phyloP scores from a whole-genome alignment of 1,140 invertebrate species.

The Papilio dardanus region DNA sequence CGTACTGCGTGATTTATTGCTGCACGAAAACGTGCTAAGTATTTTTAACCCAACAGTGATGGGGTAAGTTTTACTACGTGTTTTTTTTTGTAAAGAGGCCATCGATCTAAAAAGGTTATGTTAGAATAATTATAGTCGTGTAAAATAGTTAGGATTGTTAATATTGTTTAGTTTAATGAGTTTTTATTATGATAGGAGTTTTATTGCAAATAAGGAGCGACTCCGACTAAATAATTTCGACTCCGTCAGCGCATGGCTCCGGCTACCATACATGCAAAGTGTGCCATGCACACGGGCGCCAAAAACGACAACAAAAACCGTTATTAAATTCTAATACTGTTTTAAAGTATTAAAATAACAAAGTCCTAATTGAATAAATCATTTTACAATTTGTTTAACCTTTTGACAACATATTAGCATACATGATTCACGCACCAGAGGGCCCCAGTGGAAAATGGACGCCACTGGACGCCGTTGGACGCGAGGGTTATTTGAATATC shows the following conservation, averaged over 20 bases:
- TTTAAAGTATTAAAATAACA: background rate
- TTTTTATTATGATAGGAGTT: too few relatives aligned
- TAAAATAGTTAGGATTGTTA: background rate
- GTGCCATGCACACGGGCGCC: too few relatives aligned
- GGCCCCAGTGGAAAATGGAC: background rate
- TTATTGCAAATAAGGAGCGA: too few relatives aligned
- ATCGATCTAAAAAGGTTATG: conserved; percentile 1
- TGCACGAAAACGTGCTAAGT: conserved; percentile 31
- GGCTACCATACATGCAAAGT: too few relatives aligned
- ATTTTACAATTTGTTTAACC: conserved; percentile 12
- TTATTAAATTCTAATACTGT: background rate
- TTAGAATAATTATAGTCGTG: conserved; percentile 4
- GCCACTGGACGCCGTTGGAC: background rate
- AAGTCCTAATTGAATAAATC: background rate
- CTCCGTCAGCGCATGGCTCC: too few relatives aligned
- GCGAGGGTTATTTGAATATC: conserved; percentile 1
- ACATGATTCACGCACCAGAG: background rate
- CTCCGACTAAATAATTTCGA: too few relatives aligned
- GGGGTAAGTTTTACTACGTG: conserved; percentile 13
- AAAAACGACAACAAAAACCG: too few relatives aligned
- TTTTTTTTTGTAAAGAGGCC: conserved; percentile 12
- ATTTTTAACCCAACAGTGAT: conserved; percentile 33
- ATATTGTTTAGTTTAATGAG: too few relatives aligned
- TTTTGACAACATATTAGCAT: conserved; percentile 10
- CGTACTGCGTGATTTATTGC: conserved; percentile 30